phyloP scores from a whole-genome alignment of 2,113 vertebrate species.

The Heterocephalus glaber region DNA sequence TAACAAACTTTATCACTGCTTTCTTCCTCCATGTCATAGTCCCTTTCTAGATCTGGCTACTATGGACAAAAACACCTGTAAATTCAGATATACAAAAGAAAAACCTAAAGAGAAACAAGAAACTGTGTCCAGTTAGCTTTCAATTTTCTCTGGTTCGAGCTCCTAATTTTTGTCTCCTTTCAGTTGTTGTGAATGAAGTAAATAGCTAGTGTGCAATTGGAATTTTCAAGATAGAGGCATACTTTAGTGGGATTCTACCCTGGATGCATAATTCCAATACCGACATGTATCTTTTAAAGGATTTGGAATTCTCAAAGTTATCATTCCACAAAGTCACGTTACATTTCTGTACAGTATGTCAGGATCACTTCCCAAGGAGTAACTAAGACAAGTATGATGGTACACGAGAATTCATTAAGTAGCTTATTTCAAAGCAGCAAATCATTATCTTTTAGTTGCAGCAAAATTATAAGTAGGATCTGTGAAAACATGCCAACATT shows the following conservation, averaged over 20 bases:
- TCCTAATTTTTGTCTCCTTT: neutral
- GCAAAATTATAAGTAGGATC: neutral
- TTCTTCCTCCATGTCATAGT: neutral
- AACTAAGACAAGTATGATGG: neutral
- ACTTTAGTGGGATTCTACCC: neutral
- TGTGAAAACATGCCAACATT: neutral
- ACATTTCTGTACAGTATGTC: neutral
- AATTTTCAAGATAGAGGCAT: neutral
- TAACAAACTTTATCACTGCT: neutral
- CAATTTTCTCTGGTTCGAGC: neutral
- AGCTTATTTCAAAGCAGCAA: constrained; percentile 28
- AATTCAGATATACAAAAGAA: neutral
- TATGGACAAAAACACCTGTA: neutral
- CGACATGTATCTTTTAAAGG: neutral
- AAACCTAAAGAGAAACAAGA: neutral
- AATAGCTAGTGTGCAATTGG: neutral
- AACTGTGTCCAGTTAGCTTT: neutral
- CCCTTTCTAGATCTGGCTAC: neutral
- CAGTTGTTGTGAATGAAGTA: neutral
- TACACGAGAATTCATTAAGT: neutral
- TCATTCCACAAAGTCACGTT: neutral
- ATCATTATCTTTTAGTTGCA: constrained; percentile 22
- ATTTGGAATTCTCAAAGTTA: constrained; percentile 1
- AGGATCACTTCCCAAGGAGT: constrained; percentile 19
- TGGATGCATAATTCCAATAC: neutral